These are phyloP conservation scores for Otolemur garnettii DNA, from an alignment of 2,113 vertebrate genomes.

Conservation along the genomic window DNA sequence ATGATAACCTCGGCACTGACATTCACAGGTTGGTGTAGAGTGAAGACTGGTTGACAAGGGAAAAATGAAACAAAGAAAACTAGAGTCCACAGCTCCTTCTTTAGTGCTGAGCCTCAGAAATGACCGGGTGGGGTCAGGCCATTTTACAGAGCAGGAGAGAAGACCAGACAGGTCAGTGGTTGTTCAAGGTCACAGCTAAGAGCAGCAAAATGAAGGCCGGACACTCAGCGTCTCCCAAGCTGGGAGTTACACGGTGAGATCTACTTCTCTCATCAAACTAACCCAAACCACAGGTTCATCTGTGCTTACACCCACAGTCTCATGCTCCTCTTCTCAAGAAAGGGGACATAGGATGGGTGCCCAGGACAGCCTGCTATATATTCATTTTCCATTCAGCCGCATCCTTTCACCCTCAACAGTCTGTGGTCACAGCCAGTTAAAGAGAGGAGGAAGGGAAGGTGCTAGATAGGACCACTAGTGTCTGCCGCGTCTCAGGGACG, in stretches of 20 bases:
- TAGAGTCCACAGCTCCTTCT: accelerated
- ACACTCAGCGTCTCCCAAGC: neutral
- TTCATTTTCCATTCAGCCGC: neutral
- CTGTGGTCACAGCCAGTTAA: neutral
- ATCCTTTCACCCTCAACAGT: neutral
- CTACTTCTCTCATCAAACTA: neutral
- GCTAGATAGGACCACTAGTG: neutral
- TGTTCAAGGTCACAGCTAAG: neutral
- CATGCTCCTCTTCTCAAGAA: neutral
- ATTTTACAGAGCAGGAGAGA: neutral
- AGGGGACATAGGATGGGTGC: neutral
- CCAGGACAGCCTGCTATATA: neutral
- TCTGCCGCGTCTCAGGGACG: neutral
- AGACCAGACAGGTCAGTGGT: neutral
- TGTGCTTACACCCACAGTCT: neutral
- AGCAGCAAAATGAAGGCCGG: accelerated
- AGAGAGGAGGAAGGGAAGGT: neutral
- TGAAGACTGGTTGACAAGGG: neutral
- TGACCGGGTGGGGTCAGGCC: neutral
- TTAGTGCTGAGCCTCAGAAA: neutral
- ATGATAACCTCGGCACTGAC: neutral
- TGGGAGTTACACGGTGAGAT: neutral
- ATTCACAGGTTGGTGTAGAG: neutral
- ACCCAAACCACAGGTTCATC: neutral
- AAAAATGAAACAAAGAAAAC: neutral